Evolutionary conservation across 2,113 vertebrate genomes (phyloP), one percentile per base, ranked within the genome.

Genomic region (Zapornia atra): DNA sequence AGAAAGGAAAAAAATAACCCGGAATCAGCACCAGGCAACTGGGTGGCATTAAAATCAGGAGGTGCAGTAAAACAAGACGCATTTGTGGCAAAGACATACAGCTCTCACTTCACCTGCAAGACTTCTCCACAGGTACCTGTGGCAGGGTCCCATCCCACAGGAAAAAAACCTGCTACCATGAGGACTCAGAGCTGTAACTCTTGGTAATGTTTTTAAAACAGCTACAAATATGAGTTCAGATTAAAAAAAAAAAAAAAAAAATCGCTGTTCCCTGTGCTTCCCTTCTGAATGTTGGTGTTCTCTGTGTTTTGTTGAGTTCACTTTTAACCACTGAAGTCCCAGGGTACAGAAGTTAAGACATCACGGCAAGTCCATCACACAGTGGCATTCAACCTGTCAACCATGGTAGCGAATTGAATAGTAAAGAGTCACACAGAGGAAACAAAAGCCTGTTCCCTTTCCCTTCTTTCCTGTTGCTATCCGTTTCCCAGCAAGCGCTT

Each of bases 161-260:
- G 21, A 22, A 77, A 42, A 83, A 91, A 93, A 77, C 26, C 12
- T 0, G 4, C 64, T 91, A 86, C 24, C 53, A 79, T 10, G 33
- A 95, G 69, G 83, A 91, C 79, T 94, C 88, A 95, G 57, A 95
- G 65, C 28, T 9, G 6, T 54, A 96, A 84, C 46, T 71, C 84
- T 59, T 31, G 5, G 51, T 56, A 87, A 28, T 22, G 28, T 38
- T 91, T 88, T 51, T 46, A 59, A 59, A 59, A 36, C 57, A 76
- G 33, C 72, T 28, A 63, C 3, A 88, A 56, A 73, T 72, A n/a
- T 19, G 0, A 69, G n/a, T 61, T 71, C 15, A 88, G 29, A 46
- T 46, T 46, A 8, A 19, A 46, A 9, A 46, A 19, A 18, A 19
- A 19, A 18, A 19, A 44, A 44, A 44, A 36, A 81, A 90, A 91